phyloP scores from a whole-genome alignment of 2,888 invertebrate species.

The Diplolepis rosae region DNA sequence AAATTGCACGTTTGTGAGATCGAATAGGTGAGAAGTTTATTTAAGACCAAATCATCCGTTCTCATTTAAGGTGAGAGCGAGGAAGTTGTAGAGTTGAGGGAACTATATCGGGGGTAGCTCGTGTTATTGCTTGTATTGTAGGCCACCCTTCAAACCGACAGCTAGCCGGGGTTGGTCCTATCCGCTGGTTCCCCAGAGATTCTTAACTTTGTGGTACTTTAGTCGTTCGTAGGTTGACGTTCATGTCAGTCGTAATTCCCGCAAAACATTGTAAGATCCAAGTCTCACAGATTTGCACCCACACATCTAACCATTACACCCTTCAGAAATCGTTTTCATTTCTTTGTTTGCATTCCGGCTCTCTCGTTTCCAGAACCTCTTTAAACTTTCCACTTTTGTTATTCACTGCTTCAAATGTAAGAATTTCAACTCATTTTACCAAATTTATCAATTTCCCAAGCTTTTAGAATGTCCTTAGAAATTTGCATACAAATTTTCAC shows the following conservation, averaged over 20 bases:
- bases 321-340: constrained; percentile 23
- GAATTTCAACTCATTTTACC: background rate
- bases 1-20: constrained; percentile 45
- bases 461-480: too few relatives aligned
- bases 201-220: constrained; percentile 48
- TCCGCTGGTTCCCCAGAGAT: too few relatives aligned
- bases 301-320: background rate
- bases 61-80: constrained; percentile 71
- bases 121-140: constrained; percentile 73
- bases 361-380: background rate
- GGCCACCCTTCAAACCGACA: constrained; percentile 58
- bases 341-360: constrained; percentile 25
- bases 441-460: constrained; percentile 1
- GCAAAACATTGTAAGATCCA: constrained; percentile 33
- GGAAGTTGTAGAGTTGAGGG: constrained; percentile 46
- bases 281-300: background rate
- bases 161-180: constrained; percentile 60
- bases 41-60: constrained; percentile 73
- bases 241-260: constrained; percentile 20
- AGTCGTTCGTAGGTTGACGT: constrained; percentile 35
- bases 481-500: too few relatives aligned
- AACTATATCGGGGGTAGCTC: constrained; percentile 57
- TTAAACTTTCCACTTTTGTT: constrained; percentile 16
- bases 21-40: constrained; percentile 70
- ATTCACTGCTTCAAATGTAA: background rate